Base-by-base conservation (phyloP, 2,888 invertebrate species). In the Acanthosoma haemorrhoidale region DNA sequence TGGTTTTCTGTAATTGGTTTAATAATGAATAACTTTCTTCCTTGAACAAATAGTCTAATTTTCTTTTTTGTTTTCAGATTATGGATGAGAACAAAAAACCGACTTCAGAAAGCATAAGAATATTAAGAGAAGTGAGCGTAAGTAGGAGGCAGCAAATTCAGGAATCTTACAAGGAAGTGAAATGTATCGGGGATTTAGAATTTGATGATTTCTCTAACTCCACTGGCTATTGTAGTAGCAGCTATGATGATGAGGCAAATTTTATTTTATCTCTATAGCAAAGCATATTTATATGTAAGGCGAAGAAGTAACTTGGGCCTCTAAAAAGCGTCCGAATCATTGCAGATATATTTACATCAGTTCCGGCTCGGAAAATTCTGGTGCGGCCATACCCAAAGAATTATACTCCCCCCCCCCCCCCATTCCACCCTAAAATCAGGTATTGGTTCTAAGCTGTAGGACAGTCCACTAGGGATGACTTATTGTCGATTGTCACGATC, bases 171-270 rank as follows among this genome's bases (percentile, higher is more conserved):
- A 41, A 25, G 11, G 39, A 64, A 41, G 8, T 29, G 4, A 64
- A 64, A 16, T 39, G 64, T 31, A 41, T 41, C 3, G 64, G 64
- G 15, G 64, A 64, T 8, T 38, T 64, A 8, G 64, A 64, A 18
- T 64, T 29, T 16, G 64, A 64, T 39, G 64, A 41, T 4, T 41
- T 29, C 29, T 41, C 39, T 13, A 51, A 51, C 29, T 36, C 64
- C 4, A 31, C 64, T 11, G 36, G 16, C 15, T 64, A 39, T n/a
- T 64, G 64, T 41, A 41, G 64, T 64, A 36, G 64, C 31, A 64
- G 64, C 25, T 64, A 64, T 41, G 64, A 64, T 41, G 64, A 64
- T 64, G 64, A 64, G 39, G 64, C 41, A 38, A 39, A n/a, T n/a
- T 13, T 43, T 21, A 13, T 21, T 25, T n/a, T n/a, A n/a, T 32